phyloP scores from a whole-genome alignment of 2,113 vertebrate genomes.

The Buteo buteo region DNA sequence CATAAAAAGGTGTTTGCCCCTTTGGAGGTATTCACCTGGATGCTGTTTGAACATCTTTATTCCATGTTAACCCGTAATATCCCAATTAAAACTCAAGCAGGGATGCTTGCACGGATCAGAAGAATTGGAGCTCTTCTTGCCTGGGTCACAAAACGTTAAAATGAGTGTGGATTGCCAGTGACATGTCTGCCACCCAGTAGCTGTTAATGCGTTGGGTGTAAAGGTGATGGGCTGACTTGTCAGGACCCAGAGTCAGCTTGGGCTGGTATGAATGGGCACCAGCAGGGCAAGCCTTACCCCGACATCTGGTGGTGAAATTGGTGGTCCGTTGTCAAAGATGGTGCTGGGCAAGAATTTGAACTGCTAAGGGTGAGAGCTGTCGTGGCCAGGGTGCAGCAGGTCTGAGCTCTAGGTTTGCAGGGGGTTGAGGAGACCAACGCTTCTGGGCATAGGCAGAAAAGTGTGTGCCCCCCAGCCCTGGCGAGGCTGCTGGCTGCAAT shows the following conservation, averaged over 20 bases:
- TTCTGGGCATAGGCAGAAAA: not conserved
- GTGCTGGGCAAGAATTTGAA: not conserved
- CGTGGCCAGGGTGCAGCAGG: not conserved
- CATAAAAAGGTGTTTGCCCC: not conserved
- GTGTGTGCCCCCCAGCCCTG: not conserved
- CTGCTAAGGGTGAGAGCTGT: not conserved
- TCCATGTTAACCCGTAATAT: not conserved
- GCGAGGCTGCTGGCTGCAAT: not conserved
- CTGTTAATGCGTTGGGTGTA: not conserved
- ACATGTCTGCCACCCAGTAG: accelerated
- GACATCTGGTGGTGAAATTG: not conserved
- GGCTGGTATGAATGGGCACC: not conserved
- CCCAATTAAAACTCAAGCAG: not conserved
- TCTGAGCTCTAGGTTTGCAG: too few relatives aligned
- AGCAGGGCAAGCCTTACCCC: not conserved
- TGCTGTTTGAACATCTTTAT: not conserved
- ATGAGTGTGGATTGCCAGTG: not conserved
- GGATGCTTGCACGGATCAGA: not conserved
- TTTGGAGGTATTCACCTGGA: not conserved
- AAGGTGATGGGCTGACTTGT: not conserved
- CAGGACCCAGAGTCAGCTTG: not conserved
- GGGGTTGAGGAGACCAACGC: accelerated
- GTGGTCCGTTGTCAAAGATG: not conserved
- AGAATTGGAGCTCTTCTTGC: not conserved
- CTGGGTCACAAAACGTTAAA: not conserved